Evolutionary conservation across 2,113 vertebrate species (phyloP).

Genomic region (Coturnix japonica): DNA sequence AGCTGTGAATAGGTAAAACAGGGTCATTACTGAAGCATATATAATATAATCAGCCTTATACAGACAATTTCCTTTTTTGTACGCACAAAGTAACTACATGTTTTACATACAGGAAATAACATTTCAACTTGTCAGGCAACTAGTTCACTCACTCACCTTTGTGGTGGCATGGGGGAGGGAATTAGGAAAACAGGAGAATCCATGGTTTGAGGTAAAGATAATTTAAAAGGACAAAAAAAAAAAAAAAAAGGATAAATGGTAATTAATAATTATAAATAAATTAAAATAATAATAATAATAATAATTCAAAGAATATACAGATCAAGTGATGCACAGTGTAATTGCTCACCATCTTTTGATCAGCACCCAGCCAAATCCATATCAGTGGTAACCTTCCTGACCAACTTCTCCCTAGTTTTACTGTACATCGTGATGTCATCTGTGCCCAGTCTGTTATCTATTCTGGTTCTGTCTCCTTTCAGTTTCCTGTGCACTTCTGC

Average conservation of each 20-base stretch:
- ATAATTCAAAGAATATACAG: neutral
- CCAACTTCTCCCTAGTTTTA: neutral
- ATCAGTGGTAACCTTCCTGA: neutral
- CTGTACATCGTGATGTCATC: neutral
- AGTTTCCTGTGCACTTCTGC: neutral
- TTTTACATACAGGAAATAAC: neutral
- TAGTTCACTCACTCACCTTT: no score
- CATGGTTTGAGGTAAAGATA: no score
- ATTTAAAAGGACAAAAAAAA: no score
- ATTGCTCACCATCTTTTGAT: neutral
- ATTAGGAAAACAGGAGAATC: no score
- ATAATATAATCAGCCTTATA: neutral
- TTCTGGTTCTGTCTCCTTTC: neutral
- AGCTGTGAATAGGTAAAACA: neutral
- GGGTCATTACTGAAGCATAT: neutral
- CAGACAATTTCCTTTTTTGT: neutral
- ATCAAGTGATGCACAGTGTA: neutral
- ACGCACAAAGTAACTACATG: neutral
- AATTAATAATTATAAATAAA: neutral
- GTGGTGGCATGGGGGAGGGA: no score
- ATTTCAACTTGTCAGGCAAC: no score
- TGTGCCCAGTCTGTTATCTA: neutral
- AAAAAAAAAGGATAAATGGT: neutral
- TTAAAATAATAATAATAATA: neutral
- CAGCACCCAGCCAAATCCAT: neutral